These are phyloP conservation scores for Perodicticus potto DNA, from an alignment of 2,797 vertebrate genomes.

Conservation along the genomic window DNA sequence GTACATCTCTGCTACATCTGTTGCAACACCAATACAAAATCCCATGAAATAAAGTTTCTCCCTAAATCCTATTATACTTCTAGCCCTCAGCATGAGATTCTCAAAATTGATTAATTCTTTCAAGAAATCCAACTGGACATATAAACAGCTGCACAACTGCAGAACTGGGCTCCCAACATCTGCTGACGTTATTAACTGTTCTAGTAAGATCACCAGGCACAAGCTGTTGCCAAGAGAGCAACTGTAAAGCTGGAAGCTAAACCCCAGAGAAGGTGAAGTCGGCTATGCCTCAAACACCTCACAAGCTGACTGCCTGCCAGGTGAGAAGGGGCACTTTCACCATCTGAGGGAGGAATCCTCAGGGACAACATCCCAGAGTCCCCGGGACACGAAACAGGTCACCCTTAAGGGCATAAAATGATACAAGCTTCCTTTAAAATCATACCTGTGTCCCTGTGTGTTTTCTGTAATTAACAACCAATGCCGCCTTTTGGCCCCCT, in stretches of 20 bases:
- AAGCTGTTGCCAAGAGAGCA: not conserved
- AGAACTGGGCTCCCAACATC: not conserved
- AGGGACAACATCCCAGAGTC: not conserved
- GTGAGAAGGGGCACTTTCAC: not conserved
- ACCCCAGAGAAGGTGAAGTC: not conserved
- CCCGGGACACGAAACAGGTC: not conserved
- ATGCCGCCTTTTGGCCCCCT: too few relatives aligned
- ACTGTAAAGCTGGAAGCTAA: not conserved
- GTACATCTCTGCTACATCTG: not conserved
- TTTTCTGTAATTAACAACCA: not conserved
- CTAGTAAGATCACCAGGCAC: not conserved
- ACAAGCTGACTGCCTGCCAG: not conserved
- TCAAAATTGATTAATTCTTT: constrained; percentile 41
- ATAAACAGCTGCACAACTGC: not conserved
- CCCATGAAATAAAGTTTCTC: not conserved
- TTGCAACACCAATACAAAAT: not conserved
- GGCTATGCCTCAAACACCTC: fast-evolving
- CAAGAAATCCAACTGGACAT: constrained; percentile 57
- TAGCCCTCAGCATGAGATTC: not conserved
- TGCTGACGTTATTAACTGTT: not conserved
- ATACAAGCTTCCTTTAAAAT: not conserved
- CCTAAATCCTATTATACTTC: not conserved
- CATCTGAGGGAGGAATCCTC: fast-evolving
- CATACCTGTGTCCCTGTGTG: not conserved
- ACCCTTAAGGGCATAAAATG: not conserved